Evolutionary conservation across 2,797 vertebrate species (phyloP).

Genomic region (Austrolebias charrua): DNA sequence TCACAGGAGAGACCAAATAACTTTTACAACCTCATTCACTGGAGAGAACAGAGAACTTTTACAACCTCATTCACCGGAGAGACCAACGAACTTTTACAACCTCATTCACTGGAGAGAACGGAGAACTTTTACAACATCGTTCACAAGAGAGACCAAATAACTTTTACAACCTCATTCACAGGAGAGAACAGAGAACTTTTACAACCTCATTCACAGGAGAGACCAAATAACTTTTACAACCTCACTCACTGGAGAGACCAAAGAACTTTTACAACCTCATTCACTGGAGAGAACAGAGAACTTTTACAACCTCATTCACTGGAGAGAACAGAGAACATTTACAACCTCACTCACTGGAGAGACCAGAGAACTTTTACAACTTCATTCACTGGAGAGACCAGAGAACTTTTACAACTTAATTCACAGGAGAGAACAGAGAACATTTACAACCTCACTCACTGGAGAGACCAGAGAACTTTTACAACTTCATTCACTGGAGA

Average conservation of each 20-base stretch:
- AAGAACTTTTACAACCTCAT: too few relatives aligned
- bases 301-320: constrained; percentile 79
- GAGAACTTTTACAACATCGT: too few relatives aligned
- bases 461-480: not conserved
- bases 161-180: constrained; percentile 79
- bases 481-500: too few relatives aligned
- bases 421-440: too few relatives aligned
- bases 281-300: too few relatives aligned
- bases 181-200: not conserved
- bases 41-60: not conserved
- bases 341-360: too few relatives aligned
- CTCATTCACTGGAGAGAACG: constrained; percentile 60
- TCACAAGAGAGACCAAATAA: too few relatives aligned
- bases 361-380: too few relatives aligned
- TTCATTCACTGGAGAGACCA: not conserved
- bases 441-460: constrained; percentile 79
- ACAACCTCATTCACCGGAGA: too few relatives aligned
- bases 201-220: too few relatives aligned
- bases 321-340: not conserved
- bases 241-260: constrained; percentile 60
- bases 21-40: constrained; percentile 79
- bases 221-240: constrained; percentile 59
- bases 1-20: too few relatives aligned
- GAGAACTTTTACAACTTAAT: too few relatives aligned
- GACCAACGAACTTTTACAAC: constrained; percentile 58